These are phyloP conservation scores for Calcarius ornatus DNA, from an alignment of 2,113 vertebrate genomes.

Conservation along the genomic window DNA sequence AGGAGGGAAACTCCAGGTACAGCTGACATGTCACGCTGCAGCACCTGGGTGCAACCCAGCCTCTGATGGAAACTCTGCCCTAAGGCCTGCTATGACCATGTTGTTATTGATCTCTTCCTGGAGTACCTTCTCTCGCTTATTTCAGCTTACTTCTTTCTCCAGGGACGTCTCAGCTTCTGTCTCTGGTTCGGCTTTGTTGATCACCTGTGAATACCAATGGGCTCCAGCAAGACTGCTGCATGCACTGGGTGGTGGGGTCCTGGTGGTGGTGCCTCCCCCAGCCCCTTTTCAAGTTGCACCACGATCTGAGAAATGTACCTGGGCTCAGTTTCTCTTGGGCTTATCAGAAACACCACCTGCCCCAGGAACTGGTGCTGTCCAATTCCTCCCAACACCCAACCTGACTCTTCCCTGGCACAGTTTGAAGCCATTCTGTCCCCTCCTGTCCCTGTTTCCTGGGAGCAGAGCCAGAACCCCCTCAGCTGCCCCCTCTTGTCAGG, in stretches of 20 bases:
- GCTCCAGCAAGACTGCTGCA: not conserved
- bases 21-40: not conserved
- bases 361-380: not conserved
- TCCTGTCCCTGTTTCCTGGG: too few species aligned
- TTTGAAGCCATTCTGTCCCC: fast-evolving
- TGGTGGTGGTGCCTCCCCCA: not conserved
- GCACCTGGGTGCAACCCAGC: not conserved
- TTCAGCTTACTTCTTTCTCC: not conserved
- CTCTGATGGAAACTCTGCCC: not conserved
- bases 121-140: not conserved
- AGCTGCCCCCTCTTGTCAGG: not conserved
- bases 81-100: not conserved
- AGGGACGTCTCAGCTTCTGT: not conserved
- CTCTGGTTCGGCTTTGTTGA: not conserved
- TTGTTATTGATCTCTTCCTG: not conserved
- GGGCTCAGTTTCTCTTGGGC: not conserved
- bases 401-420: not conserved
- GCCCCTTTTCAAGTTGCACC: not conserved
- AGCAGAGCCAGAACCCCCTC: fast-evolving
- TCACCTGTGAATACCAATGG: not conserved
- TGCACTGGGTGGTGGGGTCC: not conserved
- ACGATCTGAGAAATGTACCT: not conserved
- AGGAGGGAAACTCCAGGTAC: not conserved
- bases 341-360: not conserved
- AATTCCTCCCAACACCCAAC: not conserved